Base-by-base conservation (phyloP, 2,797 vertebrate genomes). In the Parauchenoglanis ngamensis region DNA sequence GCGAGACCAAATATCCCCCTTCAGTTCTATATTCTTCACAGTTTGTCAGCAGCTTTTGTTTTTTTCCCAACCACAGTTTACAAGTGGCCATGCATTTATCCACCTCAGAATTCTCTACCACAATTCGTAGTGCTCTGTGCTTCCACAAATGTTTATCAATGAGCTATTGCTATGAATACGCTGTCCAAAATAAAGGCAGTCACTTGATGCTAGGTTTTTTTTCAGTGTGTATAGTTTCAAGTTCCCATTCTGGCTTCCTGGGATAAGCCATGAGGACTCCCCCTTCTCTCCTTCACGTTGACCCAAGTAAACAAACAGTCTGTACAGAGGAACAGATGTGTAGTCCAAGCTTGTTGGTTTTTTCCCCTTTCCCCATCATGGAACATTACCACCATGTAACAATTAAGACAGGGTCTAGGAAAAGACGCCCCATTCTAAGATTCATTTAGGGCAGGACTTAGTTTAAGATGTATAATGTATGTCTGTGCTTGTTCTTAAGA, bases 11-110 rank as follows among this genome's bases (percentile, higher is more conserved):
- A 86, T 86, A 77, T 84, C 93, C 92, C 90, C 89, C 89, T 85
- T 56, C 79, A 90, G 88, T 79, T 90, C 90, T 92, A 92, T 91
- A 78, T 92, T 91, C 70, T 81, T 90, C 82, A 87, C 91, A 92
- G 91, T 94, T 95, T 93, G 92, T 94, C 93, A 95, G 94, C 94
- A 93, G 93, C 93, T 93, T 93, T 94, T 94, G 92, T 95, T 94
- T 93, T 94, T 94, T 93, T 61, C 35, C 94, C 90, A 67, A 92
- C 94, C 95, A 91, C 93, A 94, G 93, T 95, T 95, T 95, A 94
- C 93, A 92, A 93, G 91, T 90, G 92, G 91, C 88, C 86, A 84
- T 85, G 89, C 94, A 90, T 92, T 94, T 95, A 93, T 92, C 95
- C 92, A 94, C 95, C 90, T 87, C 86, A 86, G 89, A 91, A 90